Base-by-base conservation (phyloP, 1,140 invertebrate genomes). In the Plodia interpunctella region DNA sequence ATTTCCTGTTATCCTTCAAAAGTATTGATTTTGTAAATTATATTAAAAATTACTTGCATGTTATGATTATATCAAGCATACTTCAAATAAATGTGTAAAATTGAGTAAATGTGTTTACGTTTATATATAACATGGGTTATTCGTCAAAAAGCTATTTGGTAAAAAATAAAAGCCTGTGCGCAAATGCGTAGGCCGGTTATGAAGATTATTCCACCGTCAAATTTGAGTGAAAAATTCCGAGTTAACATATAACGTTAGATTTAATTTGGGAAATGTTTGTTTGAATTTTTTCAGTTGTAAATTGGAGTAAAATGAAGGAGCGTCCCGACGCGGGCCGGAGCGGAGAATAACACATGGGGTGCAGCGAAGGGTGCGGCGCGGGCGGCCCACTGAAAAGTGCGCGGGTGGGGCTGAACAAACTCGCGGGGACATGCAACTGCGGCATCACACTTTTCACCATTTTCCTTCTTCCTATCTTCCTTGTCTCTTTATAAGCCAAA, bases 321-420 rank as follows among this genome's bases (percentile, higher is more conserved):
- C 80, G 83, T 86, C 81, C 87, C 83, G 78, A 68, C 67, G 80
- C 84, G 83, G 83, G 86, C 75, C 83, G 84, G 80, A 82, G 77
- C 73, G 77, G 83, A 83, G 83, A 87, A 87, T 89, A 89, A 89
- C 86, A 89, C 86, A 89, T 89, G 86, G 86, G 86, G 86, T 87
- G 84, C 84, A 87, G 80, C 81, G 83, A 80, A 81, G 83, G 86
- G 84, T 90, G 90, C 90, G 88, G 83, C 69, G 67, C 55, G 64
- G 80, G 81, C 76, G 78, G 77, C 82, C 79, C 83, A 83, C 82
- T 88, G 84, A 87, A 88, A 88, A 88, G 83, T 88, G 83, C 86
- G 86, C 86, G 86, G 86, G 83, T 83, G 86, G 86, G 83, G 86
- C 84, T 81, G 78, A 84, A 83, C 82, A 90, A 87, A 90, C 87